Percentiles rank a stretch among this genome's conserved stretches.
Conservation (phyloP, 2,797 vertebrate species). For the Emys orbicularis region DNA sequence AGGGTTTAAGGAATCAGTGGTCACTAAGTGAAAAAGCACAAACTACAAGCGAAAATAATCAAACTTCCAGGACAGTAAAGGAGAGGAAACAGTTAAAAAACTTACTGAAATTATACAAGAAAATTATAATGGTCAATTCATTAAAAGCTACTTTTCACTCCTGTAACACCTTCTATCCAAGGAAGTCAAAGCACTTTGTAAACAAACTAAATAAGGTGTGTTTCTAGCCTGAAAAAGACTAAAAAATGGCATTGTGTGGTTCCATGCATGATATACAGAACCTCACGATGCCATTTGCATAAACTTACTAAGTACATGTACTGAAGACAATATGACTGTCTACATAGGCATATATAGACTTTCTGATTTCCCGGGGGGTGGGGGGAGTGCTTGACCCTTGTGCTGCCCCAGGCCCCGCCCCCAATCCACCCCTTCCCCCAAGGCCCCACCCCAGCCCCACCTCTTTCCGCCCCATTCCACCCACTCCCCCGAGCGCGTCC, state of each 20-base stretch:
- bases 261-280: neutral
- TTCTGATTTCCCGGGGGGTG: too few relatives aligned
- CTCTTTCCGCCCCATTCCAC: too few relatives aligned
- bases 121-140: neutral
- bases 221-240: neutral
- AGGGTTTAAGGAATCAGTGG: neutral
- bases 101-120: neutral
- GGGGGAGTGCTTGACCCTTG: too few relatives aligned
- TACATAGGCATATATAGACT: neutral
- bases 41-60: neutral
- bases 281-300: neutral
- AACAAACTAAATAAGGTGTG: neutral
- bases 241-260: neutral
- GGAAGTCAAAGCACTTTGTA: neutral
- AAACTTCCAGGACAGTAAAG: neutral
- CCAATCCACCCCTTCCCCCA: too few relatives aligned
- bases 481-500: accelerated
- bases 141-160: neutral
- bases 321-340: neutral
- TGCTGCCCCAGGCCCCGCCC: too few relatives aligned
- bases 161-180: neutral
- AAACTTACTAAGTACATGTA: neutral
- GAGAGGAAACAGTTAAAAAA: neutral
- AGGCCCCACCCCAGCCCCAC: too few relatives aligned
- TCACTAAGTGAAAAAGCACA: neutral